Evolutionary conservation across 2,113 vertebrate genomes (phyloP), one percentile per base, ranked within the genome.

Genomic region (Himantopus leucocephalus): DNA sequence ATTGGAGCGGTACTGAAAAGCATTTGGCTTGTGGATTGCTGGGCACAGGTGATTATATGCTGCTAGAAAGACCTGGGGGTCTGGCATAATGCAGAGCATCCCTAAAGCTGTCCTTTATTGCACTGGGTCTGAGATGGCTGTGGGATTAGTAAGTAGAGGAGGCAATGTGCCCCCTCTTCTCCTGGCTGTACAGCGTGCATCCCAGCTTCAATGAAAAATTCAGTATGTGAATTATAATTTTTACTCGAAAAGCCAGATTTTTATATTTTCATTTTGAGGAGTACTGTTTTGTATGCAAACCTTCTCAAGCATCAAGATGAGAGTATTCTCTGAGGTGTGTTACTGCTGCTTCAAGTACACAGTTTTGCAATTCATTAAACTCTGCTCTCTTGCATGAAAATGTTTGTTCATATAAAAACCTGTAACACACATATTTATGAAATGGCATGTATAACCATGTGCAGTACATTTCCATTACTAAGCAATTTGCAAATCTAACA

Each of bases 291-390:
- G 76, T 68, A 66, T 90, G 73, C 91, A 84, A 83, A 79, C 58
- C 79, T 72, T 71, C 66, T 75, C 88, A 68, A 48, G 85, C 34
- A 17, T 20, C 9, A 14, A 6, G 74, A 41, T 27, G 74, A 85
- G 77, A 80, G 22, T 58, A 50, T 83, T 89, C 92, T 84, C 88
- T 2, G 48, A 48, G 86, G 76, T 48, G 64, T 67, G 79, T 60
- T 78, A 34, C 87, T 79, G 60, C 26, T 64, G 80, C 91, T 66
- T 70, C 87, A 60, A 93, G 43, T 75, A 37, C 67, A 18, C 0
- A 3, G 35, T 24, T 96, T 78, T 96, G 91, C 82, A 95, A 23
- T 56, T 92, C 82, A 75, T 94, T 94, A 72, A 94, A 76, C 56
- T 63, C 71, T 74, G 77, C 79, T 95, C 8, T 34, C 52, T 56